These are phyloP conservation scores for Gopherus flavomarginatus DNA, from an alignment of 2,113 vertebrate genomes.

Conservation along the genomic window DNA sequence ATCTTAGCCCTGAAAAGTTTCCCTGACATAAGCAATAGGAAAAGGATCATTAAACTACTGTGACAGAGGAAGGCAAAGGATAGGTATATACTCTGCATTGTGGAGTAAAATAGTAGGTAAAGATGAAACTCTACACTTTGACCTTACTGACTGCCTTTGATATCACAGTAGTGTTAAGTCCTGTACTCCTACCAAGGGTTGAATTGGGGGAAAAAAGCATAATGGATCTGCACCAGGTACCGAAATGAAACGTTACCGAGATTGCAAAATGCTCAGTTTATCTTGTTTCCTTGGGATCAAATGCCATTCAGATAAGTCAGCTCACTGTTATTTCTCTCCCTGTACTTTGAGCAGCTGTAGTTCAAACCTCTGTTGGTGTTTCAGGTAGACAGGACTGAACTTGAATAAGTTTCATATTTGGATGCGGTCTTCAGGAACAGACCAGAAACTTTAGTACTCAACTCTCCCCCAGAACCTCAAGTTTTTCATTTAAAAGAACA, in stretches of 20 bases:
- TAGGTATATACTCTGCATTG: not conserved
- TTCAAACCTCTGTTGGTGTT: not conserved
- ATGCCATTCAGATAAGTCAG: not conserved
- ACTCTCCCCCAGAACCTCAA: too few relatives aligned
- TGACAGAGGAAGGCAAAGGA: not conserved
- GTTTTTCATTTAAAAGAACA: not conserved
- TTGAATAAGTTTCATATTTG: not conserved
- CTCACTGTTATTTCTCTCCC: not conserved
- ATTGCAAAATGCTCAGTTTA: not conserved
- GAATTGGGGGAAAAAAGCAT: not conserved
- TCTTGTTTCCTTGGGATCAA: not conserved
- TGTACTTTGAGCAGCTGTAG: not conserved
- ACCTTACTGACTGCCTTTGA: not conserved
- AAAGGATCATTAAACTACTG: not conserved
- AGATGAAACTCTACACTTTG: not conserved
- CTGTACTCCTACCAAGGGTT: not conserved
- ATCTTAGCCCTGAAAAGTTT: not conserved
- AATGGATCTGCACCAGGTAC: not conserved
- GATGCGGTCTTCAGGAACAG: too few relatives aligned
- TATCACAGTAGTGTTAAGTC: not conserved
- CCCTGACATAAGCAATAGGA: not conserved
- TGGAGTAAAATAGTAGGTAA: not conserved
- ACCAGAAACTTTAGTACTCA: too few relatives aligned
- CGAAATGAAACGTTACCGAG: not conserved
- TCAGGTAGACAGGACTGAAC: not conserved